phyloP scores from a whole-genome alignment of 2,797 vertebrate species.

The Coilia nasus region DNA sequence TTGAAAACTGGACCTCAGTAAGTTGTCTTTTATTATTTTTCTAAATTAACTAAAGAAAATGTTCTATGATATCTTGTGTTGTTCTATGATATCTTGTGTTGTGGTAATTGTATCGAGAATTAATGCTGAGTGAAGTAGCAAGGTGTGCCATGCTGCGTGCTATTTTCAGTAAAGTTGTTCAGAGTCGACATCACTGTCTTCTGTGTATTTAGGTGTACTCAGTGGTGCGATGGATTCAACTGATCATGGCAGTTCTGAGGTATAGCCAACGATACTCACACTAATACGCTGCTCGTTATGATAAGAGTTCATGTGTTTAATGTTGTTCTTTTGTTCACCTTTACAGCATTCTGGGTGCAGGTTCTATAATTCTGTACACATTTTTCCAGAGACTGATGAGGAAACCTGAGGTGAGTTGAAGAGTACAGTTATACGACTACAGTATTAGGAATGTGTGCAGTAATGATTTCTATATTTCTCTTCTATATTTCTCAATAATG shows the following conservation, averaged over 20 bases:
- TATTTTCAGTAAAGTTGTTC: background rate
- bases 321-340: slow-evolving; percentile 9
- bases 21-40: slow-evolving; percentile 32
- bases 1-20: slow-evolving; percentile 66
- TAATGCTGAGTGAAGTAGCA: no score
- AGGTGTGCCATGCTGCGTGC: no score
- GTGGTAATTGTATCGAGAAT: no score
- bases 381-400: slow-evolving; percentile 57
- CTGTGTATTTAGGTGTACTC: slow-evolving; percentile 63
- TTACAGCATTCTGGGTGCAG: slow-evolving; percentile 67
- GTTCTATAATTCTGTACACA: slow-evolving; percentile 67
- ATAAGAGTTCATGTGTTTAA: background rate
- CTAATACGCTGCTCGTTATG: background rate
- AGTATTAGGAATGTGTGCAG: background rate
- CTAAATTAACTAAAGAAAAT: background rate
- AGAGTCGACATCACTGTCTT: no score
- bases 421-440: background rate
- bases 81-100: no score
- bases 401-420: slow-evolving; percentile 65
- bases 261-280: slow-evolving; percentile 30
- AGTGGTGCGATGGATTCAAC: slow-evolving; percentile 67
- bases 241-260: slow-evolving; percentile 72
- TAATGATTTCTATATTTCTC: background rate
- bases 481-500: no score
- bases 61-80: no score